Evolutionary conservation across 2,888 invertebrate genomes (phyloP), one percentile per base, ranked within the genome.

Genomic region (Drosophila ustulata): DNA sequence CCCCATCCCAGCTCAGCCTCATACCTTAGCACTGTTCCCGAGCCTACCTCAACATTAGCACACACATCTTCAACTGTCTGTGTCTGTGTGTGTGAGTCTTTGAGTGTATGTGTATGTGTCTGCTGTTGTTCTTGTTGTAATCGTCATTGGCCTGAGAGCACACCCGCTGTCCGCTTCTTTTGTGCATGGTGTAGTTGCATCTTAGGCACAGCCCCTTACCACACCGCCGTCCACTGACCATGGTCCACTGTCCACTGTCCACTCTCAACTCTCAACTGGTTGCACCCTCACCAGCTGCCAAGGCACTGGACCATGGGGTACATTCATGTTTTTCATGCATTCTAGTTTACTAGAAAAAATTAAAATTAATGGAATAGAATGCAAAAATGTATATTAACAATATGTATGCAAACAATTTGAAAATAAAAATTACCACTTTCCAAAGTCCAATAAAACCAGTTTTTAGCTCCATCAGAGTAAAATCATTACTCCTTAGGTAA

Each of bases 131-230:
- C 18, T 64, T 78, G 64, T 68, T 71, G 68, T 53, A 39, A 51
- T 70, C 63, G 65, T 63, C 55, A 43, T 53, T 58, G 71, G 49
- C 46, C 37, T 55, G 39, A 47, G 63, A 37, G 59, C 56, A 50
- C 74, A 57, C 80, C 77, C 80, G 80, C 69, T 70, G 64, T 59
- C 61, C 77, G 82, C 71, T 85, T 85, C 86, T 84, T 84, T 84
- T 88, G 88, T 46, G 18, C 18, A 41, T 9, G 11, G 9, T 55
- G 32, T 34, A 23, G n/a, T 13, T 58, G 28, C 62, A 63, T 75
- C 75, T 75, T 75, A 56, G 52, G 43, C 46, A 43, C 51, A 50
- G 30, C 28, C 52, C 23, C 28, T 58, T 18, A 25, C 37, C 32
- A 34, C 45, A 37, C 32, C 37, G n/a, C 13, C 34, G n/a, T 34